Percentiles rank a stretch among this genome's conserved stretches.
These are phyloP conservation scores for Caradrina clavipalpis DNA, from an alignment of 2,888 invertebrate genomes.

Conservation along the genomic window DNA sequence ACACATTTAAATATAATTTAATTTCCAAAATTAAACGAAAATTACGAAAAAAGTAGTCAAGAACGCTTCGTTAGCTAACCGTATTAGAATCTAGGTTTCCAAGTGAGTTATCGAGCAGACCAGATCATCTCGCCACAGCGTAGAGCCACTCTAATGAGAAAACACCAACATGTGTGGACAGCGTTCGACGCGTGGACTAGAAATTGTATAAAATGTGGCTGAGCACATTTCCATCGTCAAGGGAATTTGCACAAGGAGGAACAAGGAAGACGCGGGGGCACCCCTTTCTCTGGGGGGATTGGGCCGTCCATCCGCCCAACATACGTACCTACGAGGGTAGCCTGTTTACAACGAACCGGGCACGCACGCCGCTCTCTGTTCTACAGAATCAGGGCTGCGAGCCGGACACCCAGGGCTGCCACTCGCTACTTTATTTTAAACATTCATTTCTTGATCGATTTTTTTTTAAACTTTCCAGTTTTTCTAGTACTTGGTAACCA, in stretches of 20 bases:
- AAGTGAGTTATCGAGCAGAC: not conserved
- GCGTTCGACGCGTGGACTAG: conserved; percentile 85
- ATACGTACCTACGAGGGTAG: conserved; percentile 84
- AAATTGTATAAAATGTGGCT: conserved; percentile 91
- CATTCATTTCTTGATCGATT: conserved; percentile 30
- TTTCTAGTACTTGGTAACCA: too few species aligned
- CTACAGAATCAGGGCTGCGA: conserved; percentile 89
- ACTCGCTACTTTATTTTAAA: conserved; percentile 53
- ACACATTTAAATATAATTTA: too few species aligned
- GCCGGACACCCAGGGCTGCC: conserved; percentile 89
- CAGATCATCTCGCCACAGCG: conserved; percentile 4
- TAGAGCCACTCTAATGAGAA: conserved; percentile 47
- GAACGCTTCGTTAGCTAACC: not conserved
- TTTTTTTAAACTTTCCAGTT: not conserved
- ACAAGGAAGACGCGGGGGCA: conserved; percentile 89
- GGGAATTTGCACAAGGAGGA: conserved; percentile 91
- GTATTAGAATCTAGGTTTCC: conserved; percentile 5
- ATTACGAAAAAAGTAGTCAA: conserved; percentile 1
- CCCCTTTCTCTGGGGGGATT: conserved; percentile 87
- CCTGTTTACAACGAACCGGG: conserved; percentile 89
- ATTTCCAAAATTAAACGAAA: conserved; percentile 8
- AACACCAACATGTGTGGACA: conserved; percentile 67
- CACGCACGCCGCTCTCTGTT: conserved; percentile 89
- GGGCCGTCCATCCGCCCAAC: conserved; percentile 87
- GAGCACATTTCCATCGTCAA: conserved; percentile 91